Conservation (phyloP, 2,113 vertebrate species). For the Eleginops maclovinus region DNA sequence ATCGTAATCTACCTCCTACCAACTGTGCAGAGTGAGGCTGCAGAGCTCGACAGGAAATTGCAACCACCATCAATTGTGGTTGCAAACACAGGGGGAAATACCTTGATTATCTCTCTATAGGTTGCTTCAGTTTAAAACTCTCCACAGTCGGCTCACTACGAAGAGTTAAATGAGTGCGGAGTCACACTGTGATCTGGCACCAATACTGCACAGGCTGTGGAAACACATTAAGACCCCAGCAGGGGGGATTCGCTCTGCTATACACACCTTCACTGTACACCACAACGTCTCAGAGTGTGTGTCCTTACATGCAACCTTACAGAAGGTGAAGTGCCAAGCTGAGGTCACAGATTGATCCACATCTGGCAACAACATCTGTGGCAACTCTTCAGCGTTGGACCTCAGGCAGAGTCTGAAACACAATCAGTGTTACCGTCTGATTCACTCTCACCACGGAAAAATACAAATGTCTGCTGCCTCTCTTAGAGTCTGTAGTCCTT, state of each 20-base stretch:
- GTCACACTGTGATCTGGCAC: slow-evolving; percentile 44
- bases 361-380: slow-evolving; percentile 62
- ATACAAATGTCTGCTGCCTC: not conserved
- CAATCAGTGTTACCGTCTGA: slow-evolving; percentile 7
- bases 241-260: not conserved
- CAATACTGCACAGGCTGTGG: slow-evolving; percentile 2
- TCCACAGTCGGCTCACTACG: not conserved
- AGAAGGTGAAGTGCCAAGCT: slow-evolving; percentile 25
- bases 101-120: not conserved
- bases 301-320: slow-evolving; percentile 22
- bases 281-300: not conserved
- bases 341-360: slow-evolving; percentile 56
- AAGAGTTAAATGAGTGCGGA: slow-evolving; percentile 20
- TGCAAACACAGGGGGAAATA: not conserved
- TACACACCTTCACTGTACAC: not conserved
- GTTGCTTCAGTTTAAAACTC: not conserved
- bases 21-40: not conserved
- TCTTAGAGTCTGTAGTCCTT: not conserved
- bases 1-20: not conserved
- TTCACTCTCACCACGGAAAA: slow-evolving; percentile 6
- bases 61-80: not conserved
- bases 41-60: not conserved
- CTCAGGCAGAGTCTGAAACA: slow-evolving; percentile 10
- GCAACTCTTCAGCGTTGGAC: slow-evolving; percentile 34
- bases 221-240: slow-evolving; percentile 20